Percentiles rank a stretch among this genome's conserved stretches.
phyloP scores from a whole-genome alignment of 2,888 invertebrate genomes.

The Hyalella azteca region DNA sequence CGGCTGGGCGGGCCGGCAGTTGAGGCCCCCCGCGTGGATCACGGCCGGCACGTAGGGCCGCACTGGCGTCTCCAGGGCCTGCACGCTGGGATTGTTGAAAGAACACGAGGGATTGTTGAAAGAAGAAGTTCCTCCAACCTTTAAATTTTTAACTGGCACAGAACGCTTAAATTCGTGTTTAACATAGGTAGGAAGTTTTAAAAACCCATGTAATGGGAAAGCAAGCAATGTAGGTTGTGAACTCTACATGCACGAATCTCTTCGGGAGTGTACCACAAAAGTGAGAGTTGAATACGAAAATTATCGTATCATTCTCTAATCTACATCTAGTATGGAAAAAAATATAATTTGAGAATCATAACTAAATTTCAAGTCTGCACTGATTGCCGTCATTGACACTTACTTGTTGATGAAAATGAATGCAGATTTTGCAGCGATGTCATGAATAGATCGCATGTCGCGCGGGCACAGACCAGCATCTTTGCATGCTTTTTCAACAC shows the following conservation, averaged over 20 bases:
- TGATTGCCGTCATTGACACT: background rate
- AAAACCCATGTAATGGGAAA: background rate
- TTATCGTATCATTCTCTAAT: background rate
- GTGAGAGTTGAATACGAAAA: background rate
- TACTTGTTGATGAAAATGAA: background rate
- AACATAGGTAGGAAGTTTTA: background rate
- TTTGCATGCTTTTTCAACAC: constrained; percentile 38
- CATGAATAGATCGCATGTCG: constrained; percentile 39
- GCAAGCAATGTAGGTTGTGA: background rate
- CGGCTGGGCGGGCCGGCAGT: constrained; percentile 42
- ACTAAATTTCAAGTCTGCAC: too few species aligned
- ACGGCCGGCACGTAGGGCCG: background rate
- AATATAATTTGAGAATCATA: background rate
- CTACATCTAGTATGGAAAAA: background rate
- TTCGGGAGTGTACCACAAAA: background rate
- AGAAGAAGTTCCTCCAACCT: background rate
- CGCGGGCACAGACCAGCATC: constrained; percentile 39
- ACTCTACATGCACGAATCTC: background rate
- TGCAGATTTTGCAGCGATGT: background rate
- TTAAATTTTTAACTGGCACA: background rate
- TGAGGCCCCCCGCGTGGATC: constrained; percentile 43
- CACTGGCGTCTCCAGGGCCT: constrained; percentile 2
- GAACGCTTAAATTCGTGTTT: background rate
- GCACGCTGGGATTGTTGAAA: constrained; percentile 10
- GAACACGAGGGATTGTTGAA: background rate